A percentile compares a stretch with the other conserved stretches of the same genome.
Evolutionary conservation across 2,797 vertebrate species (phyloP).

Genomic region (Lepilemur ruficaudatus): DNA sequence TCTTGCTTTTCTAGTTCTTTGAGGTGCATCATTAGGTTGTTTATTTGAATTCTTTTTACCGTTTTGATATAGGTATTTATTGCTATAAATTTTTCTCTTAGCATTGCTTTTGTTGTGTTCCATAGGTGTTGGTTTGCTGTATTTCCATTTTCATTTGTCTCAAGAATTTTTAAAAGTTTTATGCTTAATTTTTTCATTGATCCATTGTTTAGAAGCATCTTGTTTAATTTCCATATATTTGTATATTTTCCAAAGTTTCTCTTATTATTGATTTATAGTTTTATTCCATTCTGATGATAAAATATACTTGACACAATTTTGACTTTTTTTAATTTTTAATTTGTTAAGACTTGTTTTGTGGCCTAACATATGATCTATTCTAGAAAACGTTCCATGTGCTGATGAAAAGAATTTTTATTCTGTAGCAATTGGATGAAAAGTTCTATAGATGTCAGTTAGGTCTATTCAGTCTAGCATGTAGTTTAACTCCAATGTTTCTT

Average conservation of each 20-base stretch:
- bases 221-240: neutral
- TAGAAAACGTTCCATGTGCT: neutral
- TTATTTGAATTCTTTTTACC: neutral
- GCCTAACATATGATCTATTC: neutral
- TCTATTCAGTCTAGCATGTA: neutral
- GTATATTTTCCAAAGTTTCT: neutral
- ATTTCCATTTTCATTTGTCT: neutral
- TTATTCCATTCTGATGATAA: neutral
- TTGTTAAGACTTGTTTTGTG: neutral
- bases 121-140: neutral
- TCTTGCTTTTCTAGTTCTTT: neutral
- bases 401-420: neutral
- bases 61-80: neutral
- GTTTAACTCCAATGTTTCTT: neutral
- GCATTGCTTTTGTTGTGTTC: neutral
- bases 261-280: neutral
- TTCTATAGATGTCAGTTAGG: neutral
- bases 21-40: neutral
- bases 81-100: neutral
- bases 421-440: neutral
- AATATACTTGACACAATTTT: neutral
- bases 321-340: neutral
- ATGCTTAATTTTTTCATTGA: neutral
- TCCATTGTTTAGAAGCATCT: neutral
- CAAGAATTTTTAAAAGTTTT: neutral